phyloP scores from a whole-genome alignment of 2,113 vertebrate species.

The Hyperoodon ampullatus region DNA sequence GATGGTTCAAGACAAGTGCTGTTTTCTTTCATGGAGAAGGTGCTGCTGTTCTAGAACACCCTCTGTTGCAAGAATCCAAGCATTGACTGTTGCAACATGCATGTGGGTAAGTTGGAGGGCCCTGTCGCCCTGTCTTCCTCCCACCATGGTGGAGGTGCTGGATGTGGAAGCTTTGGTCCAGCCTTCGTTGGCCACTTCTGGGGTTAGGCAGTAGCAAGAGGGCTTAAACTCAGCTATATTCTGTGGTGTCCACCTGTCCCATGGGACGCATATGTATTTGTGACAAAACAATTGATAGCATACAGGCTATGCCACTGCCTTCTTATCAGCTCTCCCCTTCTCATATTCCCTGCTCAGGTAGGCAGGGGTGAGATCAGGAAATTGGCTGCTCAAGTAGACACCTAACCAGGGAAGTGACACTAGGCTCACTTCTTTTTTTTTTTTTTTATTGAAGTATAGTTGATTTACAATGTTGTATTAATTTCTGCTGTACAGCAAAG shows the following conservation, averaged over 20 bases:
- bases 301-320: accelerated
- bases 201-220: background rate
- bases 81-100: accelerated
- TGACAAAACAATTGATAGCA: background rate
- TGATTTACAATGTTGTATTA: background rate
- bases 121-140: no score
- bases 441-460: background rate
- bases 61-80: no score
- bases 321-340: no score
- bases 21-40: background rate
- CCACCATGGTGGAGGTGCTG: background rate
- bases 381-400: background rate
- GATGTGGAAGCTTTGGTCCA: background rate
- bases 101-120: background rate
- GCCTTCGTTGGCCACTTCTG: background rate
- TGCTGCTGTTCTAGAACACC: background rate
- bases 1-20: background rate
- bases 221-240: background rate
- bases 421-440: background rate
- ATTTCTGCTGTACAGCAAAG: background rate
- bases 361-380: background rate
- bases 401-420: background rate
- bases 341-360: background rate
- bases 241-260: no score
- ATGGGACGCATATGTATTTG: background rate